A percentile compares a stretch with the other conserved stretches of the same genome.
Conservation (phyloP, 1,140 invertebrate genomes). For the Hydropsyche tenuis region DNA sequence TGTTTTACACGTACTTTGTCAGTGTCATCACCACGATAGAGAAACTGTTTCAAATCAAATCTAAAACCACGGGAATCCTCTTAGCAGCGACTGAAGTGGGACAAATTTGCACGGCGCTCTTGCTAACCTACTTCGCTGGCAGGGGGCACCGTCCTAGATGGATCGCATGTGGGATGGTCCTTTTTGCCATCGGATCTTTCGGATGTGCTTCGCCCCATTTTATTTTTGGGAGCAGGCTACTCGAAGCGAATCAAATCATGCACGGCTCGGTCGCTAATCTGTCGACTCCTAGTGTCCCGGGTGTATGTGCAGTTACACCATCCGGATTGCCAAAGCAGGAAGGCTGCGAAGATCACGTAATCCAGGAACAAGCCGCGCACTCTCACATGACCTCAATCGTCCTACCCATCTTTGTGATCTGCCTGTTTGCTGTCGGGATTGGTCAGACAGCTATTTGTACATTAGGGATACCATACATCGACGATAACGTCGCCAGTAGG, state of each 20-base stretch:
- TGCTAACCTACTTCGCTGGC: constrained; percentile 93
- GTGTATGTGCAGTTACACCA: constrained; percentile 57
- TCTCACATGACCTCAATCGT: constrained; percentile 80
- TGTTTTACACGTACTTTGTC: constrained; percentile 96
- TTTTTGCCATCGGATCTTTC: constrained; percentile 87
- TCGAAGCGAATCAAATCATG: constrained; percentile 68
- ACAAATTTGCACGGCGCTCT: constrained; percentile 85
- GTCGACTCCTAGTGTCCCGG: constrained; percentile 66
- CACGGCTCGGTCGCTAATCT: constrained; percentile 59
- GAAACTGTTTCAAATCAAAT: constrained; percentile 94
- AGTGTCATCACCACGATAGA: constrained; percentile 97
- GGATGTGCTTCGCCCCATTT: constrained; percentile 86
- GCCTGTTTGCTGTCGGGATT: constrained; percentile 87
- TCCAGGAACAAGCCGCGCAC: constrained; percentile 69
- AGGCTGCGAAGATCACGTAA: constrained; percentile 55
- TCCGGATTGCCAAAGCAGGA: constrained; percentile 51
- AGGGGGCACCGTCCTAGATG: constrained; percentile 94
- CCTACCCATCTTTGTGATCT: constrained; percentile 85
- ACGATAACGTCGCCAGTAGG: constrained; percentile 90
- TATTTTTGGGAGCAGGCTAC: constrained; percentile 76
- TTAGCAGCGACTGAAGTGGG: constrained; percentile 95
- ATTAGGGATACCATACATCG: constrained; percentile 92
- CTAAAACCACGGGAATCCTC: constrained; percentile 91
- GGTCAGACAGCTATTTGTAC: constrained; percentile 93
- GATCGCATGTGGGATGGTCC: constrained; percentile 92